phyloP scores from a whole-genome alignment of 2,888 invertebrate genomes.

The Nudaria mundana region DNA sequence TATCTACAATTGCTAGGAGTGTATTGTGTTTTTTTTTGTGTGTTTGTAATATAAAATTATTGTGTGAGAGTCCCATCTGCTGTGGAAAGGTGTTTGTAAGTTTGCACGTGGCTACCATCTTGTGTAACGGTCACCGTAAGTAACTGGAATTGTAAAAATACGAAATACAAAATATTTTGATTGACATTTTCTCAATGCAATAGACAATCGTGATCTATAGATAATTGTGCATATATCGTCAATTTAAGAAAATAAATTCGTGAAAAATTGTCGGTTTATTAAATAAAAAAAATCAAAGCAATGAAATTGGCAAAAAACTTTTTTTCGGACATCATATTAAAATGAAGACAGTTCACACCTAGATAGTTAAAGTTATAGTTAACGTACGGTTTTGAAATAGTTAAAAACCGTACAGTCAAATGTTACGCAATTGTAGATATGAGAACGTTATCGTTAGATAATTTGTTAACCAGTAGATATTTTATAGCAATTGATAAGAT shows the following conservation, averaged over 20 bases:
- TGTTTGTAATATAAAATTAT: not conserved
- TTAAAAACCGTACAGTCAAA: not conserved
- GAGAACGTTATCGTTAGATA: slow-evolving; percentile 2
- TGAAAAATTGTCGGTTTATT: too few species aligned
- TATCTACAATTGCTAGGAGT: not conserved
- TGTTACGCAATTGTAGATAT: slow-evolving; percentile 1
- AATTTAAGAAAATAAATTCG: too few species aligned
- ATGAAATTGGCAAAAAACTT: too few species aligned
- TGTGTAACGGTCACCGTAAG: not conserved
- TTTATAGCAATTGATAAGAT: not conserved
- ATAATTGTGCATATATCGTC: too few species aligned
- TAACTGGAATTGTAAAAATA: too few species aligned
- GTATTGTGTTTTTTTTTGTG: slow-evolving; percentile 6
- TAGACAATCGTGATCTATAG: too few species aligned
- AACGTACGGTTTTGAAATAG: too few species aligned
- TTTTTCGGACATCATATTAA: too few species aligned
- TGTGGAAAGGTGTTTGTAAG: slow-evolving; percentile 4
- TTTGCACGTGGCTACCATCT: not conserved
- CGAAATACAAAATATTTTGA: too few species aligned
- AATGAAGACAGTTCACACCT: too few species aligned
- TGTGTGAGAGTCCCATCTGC: slow-evolving; percentile 6
- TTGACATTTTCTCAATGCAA: not conserved
- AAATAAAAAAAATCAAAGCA: too few species aligned
- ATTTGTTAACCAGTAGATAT: slow-evolving; percentile 1
- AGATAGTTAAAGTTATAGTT: too few species aligned